Conservation (phyloP, 2,113 vertebrate genomes). For the Thalassarche chlororhynchos region DNA sequence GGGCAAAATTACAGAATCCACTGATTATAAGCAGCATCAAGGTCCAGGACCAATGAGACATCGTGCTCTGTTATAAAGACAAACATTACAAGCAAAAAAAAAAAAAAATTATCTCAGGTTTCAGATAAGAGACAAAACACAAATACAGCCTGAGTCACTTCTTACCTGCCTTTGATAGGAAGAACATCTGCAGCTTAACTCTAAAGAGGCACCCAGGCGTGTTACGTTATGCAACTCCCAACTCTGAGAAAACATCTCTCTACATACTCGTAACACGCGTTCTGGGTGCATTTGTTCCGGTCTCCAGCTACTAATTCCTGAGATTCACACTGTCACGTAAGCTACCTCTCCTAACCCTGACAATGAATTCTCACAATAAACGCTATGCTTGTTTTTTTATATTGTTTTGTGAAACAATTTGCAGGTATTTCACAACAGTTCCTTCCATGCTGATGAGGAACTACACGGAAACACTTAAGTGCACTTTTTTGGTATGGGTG, state of each 20-base stretch:
- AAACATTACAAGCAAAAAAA: not conserved
- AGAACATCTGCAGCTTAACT: not conserved
- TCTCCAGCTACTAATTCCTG: not conserved
- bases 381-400: accelerated
- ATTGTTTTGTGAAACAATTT: not conserved
- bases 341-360: not conserved
- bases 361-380: accelerated
- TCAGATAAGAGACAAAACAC: not conserved
- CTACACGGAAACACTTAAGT: not conserved
- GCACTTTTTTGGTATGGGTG: accelerated
- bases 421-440: constrained; percentile 5
- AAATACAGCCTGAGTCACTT: not conserved
- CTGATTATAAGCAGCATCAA: constrained; percentile 91
- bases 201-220: not conserved
- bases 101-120: not conserved
- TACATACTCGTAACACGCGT: accelerated
- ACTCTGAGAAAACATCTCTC: not conserved
- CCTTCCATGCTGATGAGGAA: not conserved
- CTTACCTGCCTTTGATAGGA: not conserved
- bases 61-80: constrained; percentile 69
- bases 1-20: constrained; percentile 97
- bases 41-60: constrained; percentile 87
- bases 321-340: not conserved
- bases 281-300: not conserved
- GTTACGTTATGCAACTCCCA: not conserved